Base-by-base conservation (phyloP, 2,888 invertebrate genomes). In the Catocala sponsa region DNA sequence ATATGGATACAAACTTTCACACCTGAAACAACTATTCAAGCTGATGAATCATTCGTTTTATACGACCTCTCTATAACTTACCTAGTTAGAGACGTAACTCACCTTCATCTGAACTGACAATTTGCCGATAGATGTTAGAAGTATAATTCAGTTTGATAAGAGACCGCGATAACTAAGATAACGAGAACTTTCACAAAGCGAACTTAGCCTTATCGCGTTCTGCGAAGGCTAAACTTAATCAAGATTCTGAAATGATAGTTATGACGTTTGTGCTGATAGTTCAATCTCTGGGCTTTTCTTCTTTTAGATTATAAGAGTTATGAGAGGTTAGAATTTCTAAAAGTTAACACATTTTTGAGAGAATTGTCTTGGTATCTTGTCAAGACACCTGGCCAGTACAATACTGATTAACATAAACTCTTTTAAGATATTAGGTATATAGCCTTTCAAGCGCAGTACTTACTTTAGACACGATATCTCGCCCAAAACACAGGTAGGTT, bases 131-230 rank as follows among this genome's bases (percentile, higher is more conserved):
- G 58, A 60, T 60, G 57, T 11, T 44, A 64, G 59, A 59, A 61
- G 52, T 58, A 59, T 58, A 48, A 64, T 43, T 32, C 41, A 48
- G 43, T 65, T 55, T 44, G 52, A 68, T 68, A 68, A 64, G 55
- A 60, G 47, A 33, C 41, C 43, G 51, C 38, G 47, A 56, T 55
- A 53, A 49, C 71, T 66, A 42, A 55, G 63, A 55, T 70, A 77
- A 66, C 65, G 54, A 47, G 52, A 63, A 68, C 65, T 71, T 68
- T 63, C 65, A 44, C 72, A 61, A 71, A 71, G 65, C 55, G 54
- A 70, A 76, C 63, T 64, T 55, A 38, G 63, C 47, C 43, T 64
- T 74, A 75, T 66, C 63, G 50, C 48, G 41, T 41, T 44, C 55
- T 50, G 55, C 47, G 54, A 59, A 55, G 46, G 50, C 43, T 44